Evolutionary conservation across 37 sponge, comb jelly and placozoan genomes (phyloP).

Genomic region (Hormiphora californensis): DNA sequence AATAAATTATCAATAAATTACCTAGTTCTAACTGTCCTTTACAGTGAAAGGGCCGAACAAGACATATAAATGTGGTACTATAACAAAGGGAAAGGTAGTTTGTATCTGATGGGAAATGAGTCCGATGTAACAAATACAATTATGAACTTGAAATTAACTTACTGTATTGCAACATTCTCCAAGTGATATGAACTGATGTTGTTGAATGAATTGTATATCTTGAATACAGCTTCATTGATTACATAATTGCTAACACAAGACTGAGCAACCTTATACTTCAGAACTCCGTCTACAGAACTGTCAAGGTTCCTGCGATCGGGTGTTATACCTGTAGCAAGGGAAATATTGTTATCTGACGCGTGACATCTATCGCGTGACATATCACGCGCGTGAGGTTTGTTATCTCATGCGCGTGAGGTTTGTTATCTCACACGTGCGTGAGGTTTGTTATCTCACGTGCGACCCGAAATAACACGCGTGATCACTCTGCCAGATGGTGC

Average conservation of each 20-base stretch:
- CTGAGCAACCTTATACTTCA: not conserved
- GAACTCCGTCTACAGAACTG: not conserved
- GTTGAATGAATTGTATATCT: not conserved
- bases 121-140: no score
- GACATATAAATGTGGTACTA: no score
- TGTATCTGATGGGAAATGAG: no score
- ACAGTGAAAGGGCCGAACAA: no score
- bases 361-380: no score
- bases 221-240: not conserved
- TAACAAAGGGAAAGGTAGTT: no score
- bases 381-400: no score
- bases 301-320: not conserved
- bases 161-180: not conserved
- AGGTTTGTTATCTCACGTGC: not conserved
- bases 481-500: not conserved
- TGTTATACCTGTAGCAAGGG: not conserved
- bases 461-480: not conserved
- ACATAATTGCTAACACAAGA: not conserved
- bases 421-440: not conserved
- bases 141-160: no score
- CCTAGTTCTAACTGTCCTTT: no score
- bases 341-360: no score
- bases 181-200: not conserved
- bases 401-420: not conserved
- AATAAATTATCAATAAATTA: no score